phyloP scores from a whole-genome alignment of 2,888 invertebrate genomes.

The Rhaphigaster nebulosa region DNA sequence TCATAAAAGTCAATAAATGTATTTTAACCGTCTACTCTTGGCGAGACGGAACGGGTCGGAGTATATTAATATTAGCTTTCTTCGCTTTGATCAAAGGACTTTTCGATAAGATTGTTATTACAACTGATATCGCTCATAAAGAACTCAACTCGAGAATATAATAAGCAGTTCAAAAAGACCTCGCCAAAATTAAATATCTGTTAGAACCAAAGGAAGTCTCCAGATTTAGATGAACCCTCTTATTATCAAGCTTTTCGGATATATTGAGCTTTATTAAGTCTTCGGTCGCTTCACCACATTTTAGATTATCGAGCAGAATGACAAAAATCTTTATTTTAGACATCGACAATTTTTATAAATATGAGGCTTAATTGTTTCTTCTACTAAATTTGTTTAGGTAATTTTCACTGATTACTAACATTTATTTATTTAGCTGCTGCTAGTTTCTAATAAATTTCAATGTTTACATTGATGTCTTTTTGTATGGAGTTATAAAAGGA shows the following conservation, averaged over 20 bases:
- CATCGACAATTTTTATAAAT: too few relatives aligned
- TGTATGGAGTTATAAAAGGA: too few relatives aligned
- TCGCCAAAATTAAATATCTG: neutral
- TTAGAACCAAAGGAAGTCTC: neutral
- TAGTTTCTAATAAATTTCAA: too few relatives aligned
- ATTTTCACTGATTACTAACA: too few relatives aligned
- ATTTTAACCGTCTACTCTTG: neutral
- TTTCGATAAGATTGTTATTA: conserved; percentile 4
- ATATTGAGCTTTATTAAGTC: neutral
- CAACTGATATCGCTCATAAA: conserved; percentile 8
- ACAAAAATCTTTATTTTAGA: neutral
- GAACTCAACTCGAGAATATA: neutral
- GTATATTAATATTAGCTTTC: neutral
- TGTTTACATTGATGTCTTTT: too few relatives aligned
- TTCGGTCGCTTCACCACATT: neutral
- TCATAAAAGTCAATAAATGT: neutral
- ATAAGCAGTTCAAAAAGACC: neutral
- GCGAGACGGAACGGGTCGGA: neutral
- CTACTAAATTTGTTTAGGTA: too few relatives aligned
- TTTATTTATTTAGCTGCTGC: too few relatives aligned
- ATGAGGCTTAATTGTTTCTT: too few relatives aligned
- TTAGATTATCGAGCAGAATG: neutral
- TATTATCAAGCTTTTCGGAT: neutral
- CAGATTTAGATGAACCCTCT: neutral
- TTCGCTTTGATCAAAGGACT: neutral